These are phyloP conservation scores for Bostrychus sinensis DNA, from an alignment of 2,113 vertebrate species.

Conservation along the genomic window DNA sequence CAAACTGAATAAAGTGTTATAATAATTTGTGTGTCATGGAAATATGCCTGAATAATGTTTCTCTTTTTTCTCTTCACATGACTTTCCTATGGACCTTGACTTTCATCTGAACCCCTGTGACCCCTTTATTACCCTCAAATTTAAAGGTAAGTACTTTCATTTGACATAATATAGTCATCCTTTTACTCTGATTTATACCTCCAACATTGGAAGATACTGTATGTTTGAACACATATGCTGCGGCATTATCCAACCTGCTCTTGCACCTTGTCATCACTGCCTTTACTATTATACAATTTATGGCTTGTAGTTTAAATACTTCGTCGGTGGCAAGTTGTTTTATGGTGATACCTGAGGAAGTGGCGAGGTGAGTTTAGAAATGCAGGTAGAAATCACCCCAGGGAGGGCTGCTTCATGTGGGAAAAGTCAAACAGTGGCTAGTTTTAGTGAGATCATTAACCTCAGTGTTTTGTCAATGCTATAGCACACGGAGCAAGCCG, in stretches of 20 bases:
- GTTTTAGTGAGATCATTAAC: constrained; percentile 36
- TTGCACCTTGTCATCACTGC: not conserved
- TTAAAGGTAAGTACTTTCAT: constrained; percentile 67
- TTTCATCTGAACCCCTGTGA: not conserved
- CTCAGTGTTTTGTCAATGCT: constrained; percentile 57
- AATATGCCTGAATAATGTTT: not conserved
- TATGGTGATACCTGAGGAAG: not conserved
- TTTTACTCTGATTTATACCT: constrained; percentile 4
- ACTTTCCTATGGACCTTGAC: constrained; percentile 14
- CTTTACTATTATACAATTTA: not conserved
- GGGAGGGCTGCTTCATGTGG: constrained; percentile 24
- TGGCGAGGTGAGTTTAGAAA: not conserved
- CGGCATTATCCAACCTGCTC: not conserved
- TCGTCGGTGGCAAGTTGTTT: not conserved
- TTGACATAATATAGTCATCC: not conserved
- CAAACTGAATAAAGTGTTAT: too few relatives aligned
- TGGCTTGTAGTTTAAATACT: not conserved
- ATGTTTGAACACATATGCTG: not conserved
- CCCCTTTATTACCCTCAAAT: constrained; percentile 13
- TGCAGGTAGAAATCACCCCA: constrained; percentile 11
- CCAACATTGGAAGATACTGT: too few relatives aligned
- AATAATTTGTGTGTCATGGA: too few relatives aligned
- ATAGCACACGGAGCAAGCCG: constrained; percentile 45
- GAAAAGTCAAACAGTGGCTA: constrained; percentile 35
- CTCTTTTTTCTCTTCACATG: constrained; percentile 29